phyloP scores from a whole-genome alignment of 2,113 vertebrate species.

The Oreochromis tanganicae region DNA sequence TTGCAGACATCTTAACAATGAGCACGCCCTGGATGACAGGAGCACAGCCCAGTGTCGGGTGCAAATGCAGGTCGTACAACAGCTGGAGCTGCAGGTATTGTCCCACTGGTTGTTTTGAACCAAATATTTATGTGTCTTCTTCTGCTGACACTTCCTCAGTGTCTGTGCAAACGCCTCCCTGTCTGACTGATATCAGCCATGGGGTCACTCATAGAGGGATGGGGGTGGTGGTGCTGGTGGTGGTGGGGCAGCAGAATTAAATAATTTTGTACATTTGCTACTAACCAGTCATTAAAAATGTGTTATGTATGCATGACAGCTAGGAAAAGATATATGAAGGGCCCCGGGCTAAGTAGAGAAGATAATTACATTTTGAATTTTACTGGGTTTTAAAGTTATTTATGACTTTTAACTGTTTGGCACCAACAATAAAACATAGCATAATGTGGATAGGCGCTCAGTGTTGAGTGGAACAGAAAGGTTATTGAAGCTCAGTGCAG shows the following conservation, averaged over 20 bases:
- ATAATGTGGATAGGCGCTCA: background rate
- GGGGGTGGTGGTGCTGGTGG: background rate
- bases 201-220: conserved; percentile 38
- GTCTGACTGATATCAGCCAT: conserved; percentile 32
- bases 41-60: conserved; percentile 99
- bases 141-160: conserved; percentile 30
- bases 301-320: conserved; percentile 97
- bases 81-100: conserved; percentile 99
- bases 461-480: conserved; percentile 8
- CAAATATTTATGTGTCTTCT: conserved; percentile 52
- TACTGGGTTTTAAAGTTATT: conserved; percentile 98
- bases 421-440: conserved; percentile 74
- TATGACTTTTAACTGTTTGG: conserved; percentile 97
- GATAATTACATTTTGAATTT: conserved; percentile 99
- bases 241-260: conserved; percentile 73
- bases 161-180: conserved; percentile 4
- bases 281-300: conserved; percentile 89
- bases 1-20: conserved; percentile 98
- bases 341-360: conserved; percentile 93
- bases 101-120: conserved; percentile 36
- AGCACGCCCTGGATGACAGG: conserved; percentile 99
- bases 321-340: conserved; percentile 90
- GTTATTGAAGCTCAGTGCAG: background rate
- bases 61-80: conserved; percentile 99
- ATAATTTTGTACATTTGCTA: conserved; percentile 90